Evolutionary conservation across 2,797 vertebrate species (phyloP).

Genomic region (Phalloptychus januarius): DNA sequence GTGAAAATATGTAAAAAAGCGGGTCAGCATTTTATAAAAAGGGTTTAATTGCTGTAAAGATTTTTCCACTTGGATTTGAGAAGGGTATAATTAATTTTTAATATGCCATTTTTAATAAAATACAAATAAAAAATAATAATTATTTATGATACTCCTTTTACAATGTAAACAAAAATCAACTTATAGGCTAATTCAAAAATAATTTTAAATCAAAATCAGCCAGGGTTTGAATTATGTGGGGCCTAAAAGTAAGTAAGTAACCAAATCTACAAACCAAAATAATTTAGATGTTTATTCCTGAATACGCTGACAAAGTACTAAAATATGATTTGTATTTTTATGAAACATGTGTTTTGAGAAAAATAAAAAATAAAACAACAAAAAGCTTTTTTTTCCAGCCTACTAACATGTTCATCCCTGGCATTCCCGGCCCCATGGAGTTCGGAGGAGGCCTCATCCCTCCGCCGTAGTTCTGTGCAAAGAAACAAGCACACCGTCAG

Average conservation of each 20-base stretch:
- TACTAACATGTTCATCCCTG: constrained; percentile 89
- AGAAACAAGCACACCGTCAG: constrained; percentile 54
- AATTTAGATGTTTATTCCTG: neutral
- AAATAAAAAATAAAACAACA: constrained; percentile 9
- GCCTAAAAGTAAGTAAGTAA: neutral
- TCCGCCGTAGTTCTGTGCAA: constrained; percentile 84
- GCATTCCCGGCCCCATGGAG: constrained; percentile 89
- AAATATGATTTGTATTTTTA: neutral
- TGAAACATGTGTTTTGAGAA: neutral
- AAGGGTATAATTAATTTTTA: neutral
- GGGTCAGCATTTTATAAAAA: neutral
- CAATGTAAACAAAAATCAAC: neutral
- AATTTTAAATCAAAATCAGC: neutral
- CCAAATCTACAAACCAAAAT: neutral
- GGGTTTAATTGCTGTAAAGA: neutral
- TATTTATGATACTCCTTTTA: neutral
- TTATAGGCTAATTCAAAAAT: neutral
- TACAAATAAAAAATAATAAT: neutral
- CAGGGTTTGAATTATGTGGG: neutral
- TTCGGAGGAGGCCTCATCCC: constrained; percentile 90
- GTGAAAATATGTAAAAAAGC: neutral
- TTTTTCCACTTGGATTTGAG: neutral
- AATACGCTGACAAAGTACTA: neutral
- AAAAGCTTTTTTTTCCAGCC: neutral
- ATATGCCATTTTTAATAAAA: neutral